Percentiles rank a stretch among this genome's conserved stretches.
Evolutionary conservation across 2,113 vertebrate genomes (phyloP).

Genomic region (Podiceps cristatus): DNA sequence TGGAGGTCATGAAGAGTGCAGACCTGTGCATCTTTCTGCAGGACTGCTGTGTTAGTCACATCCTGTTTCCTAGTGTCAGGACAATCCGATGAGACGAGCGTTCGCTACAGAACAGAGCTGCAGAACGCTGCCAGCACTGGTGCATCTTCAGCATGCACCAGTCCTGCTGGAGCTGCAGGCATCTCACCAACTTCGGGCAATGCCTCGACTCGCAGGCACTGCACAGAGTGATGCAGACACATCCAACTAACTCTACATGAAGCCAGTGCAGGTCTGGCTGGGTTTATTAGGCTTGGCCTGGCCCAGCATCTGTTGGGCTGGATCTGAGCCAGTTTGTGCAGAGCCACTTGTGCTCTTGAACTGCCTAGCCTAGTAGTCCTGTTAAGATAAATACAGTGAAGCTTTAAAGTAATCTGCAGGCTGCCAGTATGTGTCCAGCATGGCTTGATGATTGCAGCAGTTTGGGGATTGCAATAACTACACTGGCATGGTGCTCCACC

Average conservation of each 20-base stretch:
- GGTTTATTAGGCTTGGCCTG: not conserved
- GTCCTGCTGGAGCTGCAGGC: not conserved
- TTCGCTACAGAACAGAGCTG: not conserved
- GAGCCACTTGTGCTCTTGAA: not conserved
- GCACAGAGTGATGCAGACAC: not conserved
- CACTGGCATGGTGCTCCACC: fast-evolving
- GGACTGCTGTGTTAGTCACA: not conserved
- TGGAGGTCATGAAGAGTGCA: not conserved
- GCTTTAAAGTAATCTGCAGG: not conserved
- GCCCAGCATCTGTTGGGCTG: not conserved
- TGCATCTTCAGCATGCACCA: not conserved
- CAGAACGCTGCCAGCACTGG: not conserved
- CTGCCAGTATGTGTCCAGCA: not conserved
- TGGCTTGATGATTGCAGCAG: not conserved
- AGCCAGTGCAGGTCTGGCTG: not conserved
- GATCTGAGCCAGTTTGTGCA: not conserved
- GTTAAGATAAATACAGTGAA: not conserved
- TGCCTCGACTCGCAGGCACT: not conserved
- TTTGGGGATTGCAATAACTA: not conserved
- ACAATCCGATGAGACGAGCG: not conserved
- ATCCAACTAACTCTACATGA: not conserved
- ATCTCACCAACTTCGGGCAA: not conserved
- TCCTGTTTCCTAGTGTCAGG: not conserved
- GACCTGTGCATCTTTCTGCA: not conserved
- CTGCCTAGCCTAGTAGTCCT: not conserved